Evolutionary conservation across 2,797 vertebrate species (phyloP), one percentile per base, ranked within the genome.

Genomic region (Florisuga fusca): DNA sequence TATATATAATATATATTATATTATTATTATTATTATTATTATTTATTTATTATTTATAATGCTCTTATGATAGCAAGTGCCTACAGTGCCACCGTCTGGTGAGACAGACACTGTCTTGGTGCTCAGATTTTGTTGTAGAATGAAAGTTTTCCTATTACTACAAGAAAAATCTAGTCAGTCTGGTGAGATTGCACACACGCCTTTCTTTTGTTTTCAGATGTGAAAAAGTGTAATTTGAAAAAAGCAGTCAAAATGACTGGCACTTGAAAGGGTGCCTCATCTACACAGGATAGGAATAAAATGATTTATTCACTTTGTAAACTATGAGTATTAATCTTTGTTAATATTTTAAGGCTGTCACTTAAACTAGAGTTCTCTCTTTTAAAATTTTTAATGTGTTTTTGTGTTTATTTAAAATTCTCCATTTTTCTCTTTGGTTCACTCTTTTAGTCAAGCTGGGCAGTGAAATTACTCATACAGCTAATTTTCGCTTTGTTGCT

Each of bases 81-180:
- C 96, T 97, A 75, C 17, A 97, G 96, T 97, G 97, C 97, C 98
- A 98, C 97, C 97, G 3, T 69, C 98, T 98, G 98, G 97, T 41
- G 20, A 82, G 50, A 64, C 16, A 27, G 86, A 86, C 87, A 80
- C 38, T 43, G 33, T 64, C 80, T 7, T 25, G 50, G 29, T 1
- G 3, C 21, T 77, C 68, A 31, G 68, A 16, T 88, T 93, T 83
- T 58, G 2, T 5, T 58, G 87, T 57, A 10, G 55, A 64, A 53
- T 10, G 23, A 66, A 59, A 6, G 3, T 64, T 89, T 84, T 12
- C 10, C 54, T 33, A 2, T n/a, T 61, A 7, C 25, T 10, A 6
- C 11, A 17, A 38, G 64, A 67, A 95, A 91, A 51, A 5, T 33
- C 33, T 59, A 61, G 10, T 5, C 54, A 62, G 14, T 19, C 54